Evolutionary conservation across 2,797 vertebrate species (phyloP), one percentile per base, ranked within the genome.

Genomic region (Pipistrellus nathusii): DNA sequence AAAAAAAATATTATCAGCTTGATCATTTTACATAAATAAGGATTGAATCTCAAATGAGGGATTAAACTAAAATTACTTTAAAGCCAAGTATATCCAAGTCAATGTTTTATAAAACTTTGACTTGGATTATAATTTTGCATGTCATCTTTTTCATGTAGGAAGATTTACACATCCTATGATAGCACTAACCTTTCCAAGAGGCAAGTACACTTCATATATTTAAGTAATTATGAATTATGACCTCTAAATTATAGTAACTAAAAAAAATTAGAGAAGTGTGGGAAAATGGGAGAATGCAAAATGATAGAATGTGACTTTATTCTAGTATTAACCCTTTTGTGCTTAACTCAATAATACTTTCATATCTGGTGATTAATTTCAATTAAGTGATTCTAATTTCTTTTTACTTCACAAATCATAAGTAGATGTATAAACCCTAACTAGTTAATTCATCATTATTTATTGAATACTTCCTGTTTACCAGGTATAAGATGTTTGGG

Each of bases 11-110:
- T 97, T 82, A 95, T 88, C 95, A 97, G 95, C 97, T 95, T 98
- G 97, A 97, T 96, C 88, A 96, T 90, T 80, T 87, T 75, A 97
- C 82, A 95, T 97, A 97, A 97, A 96, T 92, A 98, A 85, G 93
- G 95, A 92, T 55, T 96, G 97, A 97, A 97, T 97, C 92, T 86
- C 96, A 97, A 98, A 98, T 96, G 97, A 98, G 41, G 48, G 83
- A 97, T 98, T 98, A 97, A 97, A 97, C 92, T 94, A 96, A 98
- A 98, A 98, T 97, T 97, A 97, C 96, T 98, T 97, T 89, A 97
- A 94, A 95, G 97, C 95, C 90, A 98, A 97, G 94, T 55, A 96
- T 95, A 97, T 97, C 90, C 96, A 94, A 95, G 89, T 84, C 95
- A 98, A 97, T 97, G 97, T 97, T 98, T 98, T 96, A 97, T 98